A percentile compares a stretch with the other conserved stretches of the same genome.
phyloP scores from a whole-genome alignment of 2,888 invertebrate species.

The Dusona sp. region DNA sequence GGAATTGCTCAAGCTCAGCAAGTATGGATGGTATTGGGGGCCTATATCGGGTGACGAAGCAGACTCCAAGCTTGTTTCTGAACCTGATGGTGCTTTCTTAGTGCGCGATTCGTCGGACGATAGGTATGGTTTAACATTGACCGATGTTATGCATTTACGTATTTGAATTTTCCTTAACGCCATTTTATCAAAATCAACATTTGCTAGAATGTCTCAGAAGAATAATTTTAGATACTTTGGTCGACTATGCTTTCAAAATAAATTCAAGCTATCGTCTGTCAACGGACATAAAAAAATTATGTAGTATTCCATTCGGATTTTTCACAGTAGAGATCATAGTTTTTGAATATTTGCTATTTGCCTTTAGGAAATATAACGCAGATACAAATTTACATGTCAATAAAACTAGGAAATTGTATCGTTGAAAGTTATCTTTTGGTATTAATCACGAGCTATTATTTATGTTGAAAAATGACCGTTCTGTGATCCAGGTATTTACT shows the following conservation, averaged over 20 bases:
- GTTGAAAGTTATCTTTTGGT: background rate
- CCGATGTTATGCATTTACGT: background rate
- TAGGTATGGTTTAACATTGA: slow-evolving; percentile 70
- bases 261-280: too few relatives aligned
- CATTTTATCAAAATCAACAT: background rate
- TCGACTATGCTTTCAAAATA: background rate
- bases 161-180: background rate
- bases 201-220: background rate
- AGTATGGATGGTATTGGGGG: slow-evolving; percentile 93
- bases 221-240: background rate
- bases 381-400: background rate
- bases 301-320: too few relatives aligned
- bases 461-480: background rate
- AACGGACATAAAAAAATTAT: background rate
- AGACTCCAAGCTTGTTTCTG: slow-evolving; percentile 88
- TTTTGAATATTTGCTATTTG: background rate
- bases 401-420: background rate
- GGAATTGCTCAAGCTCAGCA: slow-evolving; percentile 78
- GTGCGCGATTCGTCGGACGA: slow-evolving; percentile 91
- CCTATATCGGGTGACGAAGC: slow-evolving; percentile 90
- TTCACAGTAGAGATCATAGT: too few relatives aligned
- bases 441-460: background rate
- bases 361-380: background rate
- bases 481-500: slow-evolving; percentile 87
- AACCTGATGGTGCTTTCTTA: slow-evolving; percentile 91